Evolutionary conservation across 2,113 vertebrate genomes (phyloP), one percentile per base, ranked within the genome.

Genomic region (Dasyornis broadbenti): DNA sequence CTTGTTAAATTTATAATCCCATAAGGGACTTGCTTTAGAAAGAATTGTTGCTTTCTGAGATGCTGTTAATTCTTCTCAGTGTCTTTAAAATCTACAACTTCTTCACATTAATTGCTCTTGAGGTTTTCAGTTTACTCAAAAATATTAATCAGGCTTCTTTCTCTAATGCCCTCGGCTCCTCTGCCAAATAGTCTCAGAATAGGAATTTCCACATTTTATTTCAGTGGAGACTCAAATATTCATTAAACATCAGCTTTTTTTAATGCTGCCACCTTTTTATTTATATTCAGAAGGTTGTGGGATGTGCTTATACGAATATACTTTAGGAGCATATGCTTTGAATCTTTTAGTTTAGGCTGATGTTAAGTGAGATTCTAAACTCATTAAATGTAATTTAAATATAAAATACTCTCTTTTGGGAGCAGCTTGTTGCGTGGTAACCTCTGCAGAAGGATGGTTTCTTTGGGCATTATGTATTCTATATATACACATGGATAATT

Each of bases 121-220:
- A 96, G 84, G 92, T 90, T 83, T 64, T 84, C 71, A n/a, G 53
- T 95, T 90, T 82, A 47, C 39, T 91, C 61, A 63, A 37, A 53
- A 63, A 78, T 91, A 92, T 82, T 96, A 84, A 73, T 91, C 65
- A 86, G 50, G 59, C 78, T 97, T 96, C 81, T 70, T 93, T 94
- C 69, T 92, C 10, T 53, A 47, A 88, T 90, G 39, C 21, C 57
- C 39, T 88, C 20, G 27, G 39, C 57, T 94, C 54, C 49, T 85
- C 76, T 92, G 82, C 60, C 93, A 93, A 90, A 56, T 85, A 89
- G 93, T 42, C 78, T 96, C 84, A n/a, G 57, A 95, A 54, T 81
- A 75, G 73, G 84, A 79, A 81, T 92, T 96, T 91, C 66, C 69
- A 70, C 44, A n/a, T 50, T 95, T 90, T 77, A n/a, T 69, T 95